Base-by-base conservation (phyloP, 2,888 invertebrate genomes). In the Oscheius myriophilus region DNA sequence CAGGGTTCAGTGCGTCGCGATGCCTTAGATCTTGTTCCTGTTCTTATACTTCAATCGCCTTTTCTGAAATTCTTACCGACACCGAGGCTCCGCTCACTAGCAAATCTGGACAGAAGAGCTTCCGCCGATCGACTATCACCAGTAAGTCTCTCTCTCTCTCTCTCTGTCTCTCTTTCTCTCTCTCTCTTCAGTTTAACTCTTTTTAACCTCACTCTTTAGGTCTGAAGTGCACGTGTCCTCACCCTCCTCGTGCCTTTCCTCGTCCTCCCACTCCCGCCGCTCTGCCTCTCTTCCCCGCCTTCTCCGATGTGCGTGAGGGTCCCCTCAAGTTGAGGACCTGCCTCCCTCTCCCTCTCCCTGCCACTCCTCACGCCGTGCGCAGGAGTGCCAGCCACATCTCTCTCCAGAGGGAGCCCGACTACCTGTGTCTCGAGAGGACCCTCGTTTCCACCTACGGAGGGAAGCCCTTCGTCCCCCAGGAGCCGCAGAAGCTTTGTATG, bases 381-480 rank as follows among this genome's bases (percentile, higher is more conserved):
- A 3, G 33, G 33, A 33, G 33, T 33, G 33, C 33, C 33, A 33
- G 33, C 33, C 33, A 33, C 33, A 33, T 33, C 9, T 33, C 33
- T 33, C 33, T 33, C 33, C 33, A 33, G 39, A 33, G 55, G 11
- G 55, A 55, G 33, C 55, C 55, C n/a, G 55, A 55, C 55, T 55
- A 55, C 21, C 55, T 55, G 16, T 18, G 39, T n/a, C 55, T 55
- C n/a, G 55, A 55, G 55, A 55, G 33, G 55, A 55, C 55, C 14
- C 41, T 55, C n/a, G 41, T 55, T n/a, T 55, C 55, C 16, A 41
- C 16, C 18, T 55, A 33, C 21, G 33, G 33, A 3, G 33, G 33
- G 9, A 39, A 39, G 39, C 55, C 55, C 55, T 55, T 55, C 33
- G 55, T 39, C 9, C 39, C 39, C 39, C 25, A 16, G n/a, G 55